phyloP scores from a whole-genome alignment of 1,140 invertebrate genomes.

The Aphelinus atriplicis region DNA sequence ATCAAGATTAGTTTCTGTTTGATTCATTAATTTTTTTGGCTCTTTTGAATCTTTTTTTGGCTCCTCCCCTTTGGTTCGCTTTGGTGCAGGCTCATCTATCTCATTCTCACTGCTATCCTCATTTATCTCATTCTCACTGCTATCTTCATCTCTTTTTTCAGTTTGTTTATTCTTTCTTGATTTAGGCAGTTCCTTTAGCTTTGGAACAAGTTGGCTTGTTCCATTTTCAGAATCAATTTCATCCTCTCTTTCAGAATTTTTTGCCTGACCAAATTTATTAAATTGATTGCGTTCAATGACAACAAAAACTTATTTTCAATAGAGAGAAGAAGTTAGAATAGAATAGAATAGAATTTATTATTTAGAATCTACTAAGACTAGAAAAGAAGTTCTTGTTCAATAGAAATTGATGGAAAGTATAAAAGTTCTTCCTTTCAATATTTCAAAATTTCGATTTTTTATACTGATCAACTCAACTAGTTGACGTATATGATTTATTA shows the following conservation, averaged over 20 bases:
- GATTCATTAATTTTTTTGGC: constrained; percentile 66
- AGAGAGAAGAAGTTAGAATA: too few species aligned
- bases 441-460: too few species aligned
- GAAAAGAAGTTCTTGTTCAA: too few species aligned
- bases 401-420: too few species aligned
- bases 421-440: too few species aligned
- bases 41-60: constrained; percentile 30
- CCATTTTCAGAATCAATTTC: not conserved
- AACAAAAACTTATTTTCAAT: too few species aligned
- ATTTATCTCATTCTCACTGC: constrained; percentile 12
- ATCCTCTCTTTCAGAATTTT: too few species aligned
- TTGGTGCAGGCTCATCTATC: constrained; percentile 44
- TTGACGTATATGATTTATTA: too few species aligned
- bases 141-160: constrained; percentile 30
- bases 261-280: not conserved
- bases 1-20: constrained; percentile 69
- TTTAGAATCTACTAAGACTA: too few species aligned
- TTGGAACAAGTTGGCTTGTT: too few species aligned
- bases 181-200: constrained; percentile 24
- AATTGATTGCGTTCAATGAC: constrained; percentile 9
- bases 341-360: too few species aligned
- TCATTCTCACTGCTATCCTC: constrained; percentile 35
- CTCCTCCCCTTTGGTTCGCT: constrained; percentile 53
- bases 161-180: constrained; percentile 20
- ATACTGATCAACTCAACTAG: too few species aligned